Base-by-base conservation (phyloP, 2,797 vertebrate genomes). In the Paratrypauchen microcephalus region DNA sequence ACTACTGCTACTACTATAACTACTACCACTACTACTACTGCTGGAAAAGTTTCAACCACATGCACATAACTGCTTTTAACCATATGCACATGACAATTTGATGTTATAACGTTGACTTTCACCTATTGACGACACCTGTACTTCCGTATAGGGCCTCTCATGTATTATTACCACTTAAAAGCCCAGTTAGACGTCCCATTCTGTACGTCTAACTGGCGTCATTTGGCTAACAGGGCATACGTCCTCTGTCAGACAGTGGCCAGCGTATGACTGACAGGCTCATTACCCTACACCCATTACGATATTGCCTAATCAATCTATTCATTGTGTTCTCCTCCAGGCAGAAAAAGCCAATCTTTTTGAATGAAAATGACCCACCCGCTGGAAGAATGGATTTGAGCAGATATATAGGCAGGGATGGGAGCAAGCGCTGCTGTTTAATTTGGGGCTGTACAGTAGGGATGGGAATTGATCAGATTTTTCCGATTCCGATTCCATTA, bases 241-340 rank as follows among this genome's bases (percentile, higher is more conserved):
- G 86, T 77, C 77, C 68, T 68, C 69, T 73, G 77, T 77, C 71
- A 80, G 74, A 78, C 63, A 73, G 62, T 80, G 79, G 70, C 80
- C 58, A 36, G 72, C 60, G 55, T 69, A 66, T 90, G 91, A 92
- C 54, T 90, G 92, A 82, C 89, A 90, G 84, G 70, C 87, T 89
- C 89, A 92, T 93, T 92, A 91, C 83, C 75, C 80, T 82, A 87
- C 89, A 83, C 79, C 88, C 81, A 92, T 93, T 92, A 89, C 58
- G 72, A 83, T 89, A 93, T 88, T 92, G 85, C 80, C 87, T 88
- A 90, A 93, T 93, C 90, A 92, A 89, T 93, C 86, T 88, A 83
- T 87, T 86, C 84, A 83, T 80, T 89, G 84, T 85, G 82, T 83
- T 89, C 75, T 81, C 80, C 85, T 84, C 68, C 0, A 78, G 82